Conservation (phyloP, 2,797 vertebrate species). For the Acanthornis magna region DNA sequence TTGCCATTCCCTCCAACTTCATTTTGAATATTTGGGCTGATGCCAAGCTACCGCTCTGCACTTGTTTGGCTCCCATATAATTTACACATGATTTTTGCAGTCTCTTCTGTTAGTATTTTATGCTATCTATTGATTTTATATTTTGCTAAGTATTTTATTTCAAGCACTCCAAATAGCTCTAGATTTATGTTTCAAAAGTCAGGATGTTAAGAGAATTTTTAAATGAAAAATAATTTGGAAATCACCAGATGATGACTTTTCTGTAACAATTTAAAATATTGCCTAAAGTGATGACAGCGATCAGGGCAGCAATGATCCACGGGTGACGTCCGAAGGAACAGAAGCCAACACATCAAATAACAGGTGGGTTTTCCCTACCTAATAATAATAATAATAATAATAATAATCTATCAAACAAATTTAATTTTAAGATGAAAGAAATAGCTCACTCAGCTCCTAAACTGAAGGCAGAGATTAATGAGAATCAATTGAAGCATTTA, state of each 20-base stretch:
- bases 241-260: slow-evolving; percentile 48
- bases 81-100: slow-evolving; percentile 41
- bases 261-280: slow-evolving; percentile 43
- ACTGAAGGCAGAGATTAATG: slow-evolving; percentile 73
- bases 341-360: slow-evolving; percentile 16
- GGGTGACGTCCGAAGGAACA: background rate
- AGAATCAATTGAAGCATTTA: slow-evolving; percentile 75
- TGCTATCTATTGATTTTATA: slow-evolving; percentile 51
- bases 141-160: slow-evolving; percentile 48
- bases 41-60: background rate
- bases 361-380: slow-evolving; percentile 47
- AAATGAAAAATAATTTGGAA: slow-evolving; percentile 64
- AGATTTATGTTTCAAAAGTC: slow-evolving; percentile 49
- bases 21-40: background rate
- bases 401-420: slow-evolving; percentile 48
- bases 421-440: slow-evolving; percentile 66
- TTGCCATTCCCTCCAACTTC: background rate
- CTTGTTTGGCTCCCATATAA: slow-evolving; percentile 33
- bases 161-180: slow-evolving; percentile 1
- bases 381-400: slow-evolving; percentile 48
- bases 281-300: slow-evolving; percentile 13
- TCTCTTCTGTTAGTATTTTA: slow-evolving; percentile 48
- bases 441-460: slow-evolving; percentile 65
- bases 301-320: background rate
- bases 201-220: slow-evolving; percentile 47